Evolutionary conservation across 1,140 invertebrate genomes (phyloP), one percentile per base, ranked within the genome.

Genomic region (Drosophila paulistorum): DNA sequence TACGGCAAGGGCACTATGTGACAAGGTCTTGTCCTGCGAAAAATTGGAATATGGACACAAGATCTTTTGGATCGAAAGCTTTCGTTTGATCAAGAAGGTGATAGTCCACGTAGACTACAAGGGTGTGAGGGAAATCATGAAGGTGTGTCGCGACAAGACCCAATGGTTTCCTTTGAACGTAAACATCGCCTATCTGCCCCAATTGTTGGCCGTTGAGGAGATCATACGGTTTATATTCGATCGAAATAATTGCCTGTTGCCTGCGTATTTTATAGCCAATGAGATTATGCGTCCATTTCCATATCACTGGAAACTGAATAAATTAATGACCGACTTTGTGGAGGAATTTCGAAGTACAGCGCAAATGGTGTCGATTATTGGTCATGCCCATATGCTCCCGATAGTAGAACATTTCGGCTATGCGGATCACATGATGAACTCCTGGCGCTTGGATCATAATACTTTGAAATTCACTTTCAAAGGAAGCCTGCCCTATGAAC

Each of bases 31-130:
- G 58, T 94, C 93, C 39, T 96, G 94, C 93, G 96, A 98, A 33
- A 96, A 96, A 90, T 93, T 98, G 9, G 93, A 94, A 13, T 96
- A 96, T 90, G 94, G 95, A 63, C 95, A 97, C 90, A 94, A 95
- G 81, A 95, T 96, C 68, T 97, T 97, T 93, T 98, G 97, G 98
- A 95, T 97, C 11, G 95, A 96, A 90, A 96, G 95, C 90, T 99
- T 99, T 92, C 94, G 95, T 67, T 93, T 99, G 3, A 96, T 99
- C 48, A 94, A 96, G 77, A 95, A 95, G 86, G 96, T 98, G 67
- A 96, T 99, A 89, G 95, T 95, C 41, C 95, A 96, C 68, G 98
- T 99, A 10, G 97, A 98, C 92, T 99, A 99, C 91, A 99, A 99
- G 93, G 98, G 97, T 55, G 97, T 98, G 1, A 93, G 97, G 78